phyloP scores from a whole-genome alignment of 2,113 vertebrate species.

The Phocoena phocoena region DNA sequence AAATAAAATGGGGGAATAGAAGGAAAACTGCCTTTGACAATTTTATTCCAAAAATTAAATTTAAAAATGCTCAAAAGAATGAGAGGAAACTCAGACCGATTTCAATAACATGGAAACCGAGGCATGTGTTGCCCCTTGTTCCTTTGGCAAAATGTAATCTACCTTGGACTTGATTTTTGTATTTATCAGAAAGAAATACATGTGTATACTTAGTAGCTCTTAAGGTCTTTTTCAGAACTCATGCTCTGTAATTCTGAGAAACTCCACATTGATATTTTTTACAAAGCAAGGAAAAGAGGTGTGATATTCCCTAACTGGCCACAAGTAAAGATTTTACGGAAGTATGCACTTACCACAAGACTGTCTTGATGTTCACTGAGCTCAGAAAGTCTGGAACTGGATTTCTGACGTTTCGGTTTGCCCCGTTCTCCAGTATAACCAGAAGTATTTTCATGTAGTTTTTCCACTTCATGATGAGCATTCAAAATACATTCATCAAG shows the following conservation, averaged over 20 bases:
- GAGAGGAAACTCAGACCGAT: neutral
- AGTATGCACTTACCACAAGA: constrained; percentile 86
- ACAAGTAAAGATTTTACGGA: constrained; percentile 12
- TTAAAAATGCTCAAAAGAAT: neutral
- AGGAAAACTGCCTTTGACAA: neutral
- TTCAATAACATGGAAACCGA: neutral
- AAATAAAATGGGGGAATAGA: neutral
- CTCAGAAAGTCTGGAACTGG: constrained; percentile 86
- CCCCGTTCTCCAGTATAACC: constrained; percentile 82
- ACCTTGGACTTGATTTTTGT: neutral
- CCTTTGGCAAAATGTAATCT: neutral
- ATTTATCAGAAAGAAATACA: constrained; percentile 10
- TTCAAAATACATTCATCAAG: constrained; percentile 82
- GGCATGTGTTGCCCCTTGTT: neutral
- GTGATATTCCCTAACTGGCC: neutral
- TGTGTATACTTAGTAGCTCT: neutral
- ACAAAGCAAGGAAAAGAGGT: constrained; percentile 16
- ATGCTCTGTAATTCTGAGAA: constrained; percentile 8
- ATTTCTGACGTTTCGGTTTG: constrained; percentile 89
- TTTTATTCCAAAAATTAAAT: constrained; percentile 40
- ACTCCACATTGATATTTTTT: constrained; percentile 12
- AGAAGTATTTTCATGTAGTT: constrained; percentile 78
- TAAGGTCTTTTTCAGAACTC: neutral
- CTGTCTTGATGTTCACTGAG: constrained; percentile 88
- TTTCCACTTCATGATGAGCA: constrained; percentile 84